Evolutionary conservation across 2,113 vertebrate genomes (phyloP).

Genomic region (Nothobranchius furzeri): DNA sequence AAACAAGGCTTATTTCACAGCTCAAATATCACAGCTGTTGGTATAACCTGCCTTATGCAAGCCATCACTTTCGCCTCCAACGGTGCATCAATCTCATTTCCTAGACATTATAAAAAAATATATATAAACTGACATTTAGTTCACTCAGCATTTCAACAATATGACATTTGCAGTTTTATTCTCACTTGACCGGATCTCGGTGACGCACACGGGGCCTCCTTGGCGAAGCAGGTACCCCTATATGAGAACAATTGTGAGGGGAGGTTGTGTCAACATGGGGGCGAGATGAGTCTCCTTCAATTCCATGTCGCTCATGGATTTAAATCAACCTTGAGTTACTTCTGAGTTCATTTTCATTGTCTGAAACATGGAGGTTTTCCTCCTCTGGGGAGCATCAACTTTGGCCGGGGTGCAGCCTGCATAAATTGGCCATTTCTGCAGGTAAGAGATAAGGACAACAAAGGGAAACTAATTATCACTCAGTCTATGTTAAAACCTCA

Average conservation of each 20-base stretch:
- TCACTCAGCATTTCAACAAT: constrained; percentile 70
- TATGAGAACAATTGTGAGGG: constrained; percentile 34
- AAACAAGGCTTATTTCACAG: constrained; percentile 61
- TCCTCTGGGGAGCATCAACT: constrained; percentile 76
- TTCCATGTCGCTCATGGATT: constrained; percentile 61
- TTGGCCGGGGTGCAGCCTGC: constrained; percentile 70
- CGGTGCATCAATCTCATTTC: constrained; percentile 66
- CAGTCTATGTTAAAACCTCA: constrained; percentile 73
- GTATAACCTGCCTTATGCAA: constrained; percentile 61
- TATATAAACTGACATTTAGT: constrained; percentile 74
- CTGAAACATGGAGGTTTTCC: constrained; percentile 69
- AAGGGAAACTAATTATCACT: constrained; percentile 79
- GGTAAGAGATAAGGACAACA: constrained; percentile 79
- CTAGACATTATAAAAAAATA: constrained; percentile 27
- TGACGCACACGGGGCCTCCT: constrained; percentile 13
- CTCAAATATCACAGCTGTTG: constrained; percentile 73
- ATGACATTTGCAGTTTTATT: constrained; percentile 75
- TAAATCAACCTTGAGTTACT: constrained; percentile 77
- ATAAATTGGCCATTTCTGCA: constrained; percentile 79
- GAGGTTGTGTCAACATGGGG: constrained; percentile 61
- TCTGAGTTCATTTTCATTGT: constrained; percentile 73
- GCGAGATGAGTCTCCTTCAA: constrained; percentile 54
- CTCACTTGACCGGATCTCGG: constrained; percentile 65
- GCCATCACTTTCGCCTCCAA: constrained; percentile 57
- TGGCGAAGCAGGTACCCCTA: background rate